Conservation (phyloP, 2,888 invertebrate genomes). For the Lasioglossum malachurum region DNA sequence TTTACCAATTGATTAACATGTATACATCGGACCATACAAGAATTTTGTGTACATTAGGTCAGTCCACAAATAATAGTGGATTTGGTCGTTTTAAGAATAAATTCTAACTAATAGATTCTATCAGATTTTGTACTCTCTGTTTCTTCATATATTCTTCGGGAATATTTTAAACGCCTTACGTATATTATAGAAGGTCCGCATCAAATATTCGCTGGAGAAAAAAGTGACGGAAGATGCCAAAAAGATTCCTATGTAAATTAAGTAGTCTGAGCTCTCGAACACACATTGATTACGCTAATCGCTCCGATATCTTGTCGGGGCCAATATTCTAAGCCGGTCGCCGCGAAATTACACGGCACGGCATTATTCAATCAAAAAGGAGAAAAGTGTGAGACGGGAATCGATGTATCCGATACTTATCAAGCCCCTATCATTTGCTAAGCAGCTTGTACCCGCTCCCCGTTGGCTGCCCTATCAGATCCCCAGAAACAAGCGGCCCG, state of each 20-base stretch:
- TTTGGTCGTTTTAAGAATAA: neutral
- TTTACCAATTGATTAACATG: neutral
- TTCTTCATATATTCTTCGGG: neutral
- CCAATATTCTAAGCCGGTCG: neutral
- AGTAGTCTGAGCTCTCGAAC: neutral
- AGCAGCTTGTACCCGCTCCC: slow-evolving; percentile 37
- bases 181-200: neutral
- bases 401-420: slow-evolving; percentile 39
- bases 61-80: neutral
- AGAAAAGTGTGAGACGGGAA: neutral
- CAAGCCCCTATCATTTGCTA: slow-evolving; percentile 46
- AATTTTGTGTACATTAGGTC: neutral
- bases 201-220: neutral
- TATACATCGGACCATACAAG: neutral
- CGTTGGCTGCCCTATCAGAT: slow-evolving; percentile 34
- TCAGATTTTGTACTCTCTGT: neutral
- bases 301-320: neutral
- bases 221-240: neutral
- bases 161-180: neutral
- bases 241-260: neutral
- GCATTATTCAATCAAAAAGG: slow-evolving; percentile 11
- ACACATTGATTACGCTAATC: neutral
- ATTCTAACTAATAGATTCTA: too few relatives aligned
- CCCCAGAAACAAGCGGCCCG: slow-evolving; percentile 29
- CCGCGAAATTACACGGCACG: neutral